Conservation (phyloP, 2,797 vertebrate species). For the Gastrophryne carolinensis region DNA sequence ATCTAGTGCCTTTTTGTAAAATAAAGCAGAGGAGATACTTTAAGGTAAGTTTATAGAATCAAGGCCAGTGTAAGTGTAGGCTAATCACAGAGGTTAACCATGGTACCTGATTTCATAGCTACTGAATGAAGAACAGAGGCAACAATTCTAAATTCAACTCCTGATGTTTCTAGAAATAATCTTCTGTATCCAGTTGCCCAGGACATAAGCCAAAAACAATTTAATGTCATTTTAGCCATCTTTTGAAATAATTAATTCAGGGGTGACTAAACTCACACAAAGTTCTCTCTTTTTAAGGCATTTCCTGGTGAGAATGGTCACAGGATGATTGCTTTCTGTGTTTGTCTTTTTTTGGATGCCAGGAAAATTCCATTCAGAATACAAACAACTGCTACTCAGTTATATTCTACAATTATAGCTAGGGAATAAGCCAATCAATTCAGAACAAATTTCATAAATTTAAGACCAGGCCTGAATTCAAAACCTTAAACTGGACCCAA, state of each 20-base stretch:
- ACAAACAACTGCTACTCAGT: too few relatives aligned
- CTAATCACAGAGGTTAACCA: neutral
- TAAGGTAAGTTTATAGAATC: too few relatives aligned
- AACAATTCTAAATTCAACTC: neutral
- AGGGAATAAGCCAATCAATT: too few relatives aligned
- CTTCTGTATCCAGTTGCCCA: conserved; percentile 30
- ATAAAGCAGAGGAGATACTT: too few relatives aligned
- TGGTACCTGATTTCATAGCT: conserved; percentile 13
- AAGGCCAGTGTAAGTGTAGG: too few relatives aligned
- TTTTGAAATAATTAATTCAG: conserved; percentile 29
- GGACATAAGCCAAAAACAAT: conserved; percentile 35
- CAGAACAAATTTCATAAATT: too few relatives aligned
- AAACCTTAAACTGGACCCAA: too few relatives aligned
- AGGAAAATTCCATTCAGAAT: too few relatives aligned
- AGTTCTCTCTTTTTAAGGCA: conserved; percentile 20
- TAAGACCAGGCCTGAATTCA: too few relatives aligned
- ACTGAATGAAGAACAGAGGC: neutral
- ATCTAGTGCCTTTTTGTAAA: too few relatives aligned
- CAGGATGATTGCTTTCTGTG: neutral
- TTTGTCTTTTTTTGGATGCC: neutral
- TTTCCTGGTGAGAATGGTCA: neutral
- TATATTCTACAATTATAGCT: too few relatives aligned
- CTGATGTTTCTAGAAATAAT: conserved; percentile 30
- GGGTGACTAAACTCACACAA: conserved; percentile 21
- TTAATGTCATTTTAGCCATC: conserved; percentile 42